Conservation (phyloP, 35 echinoderm and acorn worm species). For the Apostichopus californicus region DNA sequence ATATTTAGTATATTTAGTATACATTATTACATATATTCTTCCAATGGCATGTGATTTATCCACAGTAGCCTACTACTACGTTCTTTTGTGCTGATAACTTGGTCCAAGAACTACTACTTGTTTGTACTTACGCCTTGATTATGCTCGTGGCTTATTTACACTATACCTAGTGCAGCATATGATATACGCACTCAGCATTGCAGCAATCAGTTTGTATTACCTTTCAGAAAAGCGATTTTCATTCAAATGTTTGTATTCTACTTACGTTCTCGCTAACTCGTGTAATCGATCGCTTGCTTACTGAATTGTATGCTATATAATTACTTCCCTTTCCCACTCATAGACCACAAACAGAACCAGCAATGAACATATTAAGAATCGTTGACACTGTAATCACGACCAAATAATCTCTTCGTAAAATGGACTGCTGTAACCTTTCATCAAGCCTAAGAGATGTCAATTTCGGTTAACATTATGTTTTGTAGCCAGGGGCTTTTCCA, state of each 20-base stretch:
- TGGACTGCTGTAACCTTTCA: neutral
- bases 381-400: neutral
- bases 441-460: neutral
- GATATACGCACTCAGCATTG: no score
- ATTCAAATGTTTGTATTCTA: neutral
- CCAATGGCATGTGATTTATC: no score
- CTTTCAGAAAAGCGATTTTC: neutral
- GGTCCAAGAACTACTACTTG: no score
- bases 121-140: no score
- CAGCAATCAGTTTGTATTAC: no score
- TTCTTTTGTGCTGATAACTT: no score
- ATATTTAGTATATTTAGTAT: no score
- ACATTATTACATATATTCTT: no score
- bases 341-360: neutral
- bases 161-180: no score
- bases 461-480: neutral
- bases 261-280: neutral
- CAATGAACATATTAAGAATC: neutral
- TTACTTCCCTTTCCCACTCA: neutral
- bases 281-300: neutral
- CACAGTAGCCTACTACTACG: no score
- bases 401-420: neutral
- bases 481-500: no score
- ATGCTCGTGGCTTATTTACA: no score
- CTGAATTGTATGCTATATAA: neutral